Percentiles rank a stretch among this genome's conserved stretches.
phyloP scores from a whole-genome alignment of 2,113 vertebrate genomes.

The Pelusios castaneus region DNA sequence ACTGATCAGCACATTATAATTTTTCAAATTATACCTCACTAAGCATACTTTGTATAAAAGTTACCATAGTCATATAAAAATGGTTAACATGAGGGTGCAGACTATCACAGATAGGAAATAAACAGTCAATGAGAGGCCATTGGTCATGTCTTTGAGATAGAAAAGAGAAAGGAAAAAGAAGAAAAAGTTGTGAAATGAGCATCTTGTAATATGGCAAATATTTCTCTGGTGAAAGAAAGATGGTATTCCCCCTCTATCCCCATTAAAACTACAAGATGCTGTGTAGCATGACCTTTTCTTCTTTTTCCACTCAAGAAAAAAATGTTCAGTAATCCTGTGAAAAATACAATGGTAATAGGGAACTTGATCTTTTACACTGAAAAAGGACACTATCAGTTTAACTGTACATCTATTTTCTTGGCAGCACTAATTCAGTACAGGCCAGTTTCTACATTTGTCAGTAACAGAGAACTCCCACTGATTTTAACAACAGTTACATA shows the following conservation, averaged over 20 bases:
- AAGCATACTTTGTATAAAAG: not conserved
- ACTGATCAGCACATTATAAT: not conserved
- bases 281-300: not conserved
- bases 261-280: not conserved
- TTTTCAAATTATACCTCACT: not conserved
- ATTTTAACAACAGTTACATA: not conserved
- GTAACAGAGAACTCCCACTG: not conserved
- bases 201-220: not conserved
- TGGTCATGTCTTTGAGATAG: not conserved
- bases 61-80: not conserved
- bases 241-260: rapidly evolving
- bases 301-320: not conserved
- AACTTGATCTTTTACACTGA: not conserved
- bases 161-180: not conserved
- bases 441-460: not conserved
- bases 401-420: not conserved
- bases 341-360: not conserved
- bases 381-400: not conserved
- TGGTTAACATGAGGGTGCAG: not conserved
- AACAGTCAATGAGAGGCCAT: not conserved
- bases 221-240: not conserved
- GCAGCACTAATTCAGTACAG: not conserved
- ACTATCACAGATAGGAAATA: not conserved
- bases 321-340: not conserved
- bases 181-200: not conserved